These are phyloP conservation scores for Trematocara unimaculatum DNA, from an alignment of 2,113 vertebrate genomes.

Conservation along the genomic window DNA sequence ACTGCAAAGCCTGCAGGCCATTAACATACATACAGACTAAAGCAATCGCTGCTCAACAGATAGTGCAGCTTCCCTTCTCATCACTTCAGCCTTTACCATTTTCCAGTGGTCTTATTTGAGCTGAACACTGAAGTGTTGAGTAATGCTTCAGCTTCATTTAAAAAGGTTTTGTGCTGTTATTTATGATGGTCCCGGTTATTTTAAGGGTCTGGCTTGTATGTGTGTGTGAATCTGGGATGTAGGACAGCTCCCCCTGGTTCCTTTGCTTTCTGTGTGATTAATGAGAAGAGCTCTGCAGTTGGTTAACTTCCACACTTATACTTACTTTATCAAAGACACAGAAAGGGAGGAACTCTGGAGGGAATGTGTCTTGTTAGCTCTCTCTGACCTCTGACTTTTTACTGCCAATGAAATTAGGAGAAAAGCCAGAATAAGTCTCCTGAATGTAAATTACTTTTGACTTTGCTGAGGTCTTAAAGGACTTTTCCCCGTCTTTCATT, in stretches of 20 bases:
- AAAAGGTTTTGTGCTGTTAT: constrained; percentile 34
- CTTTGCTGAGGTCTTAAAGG: not conserved
- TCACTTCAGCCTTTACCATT: not conserved
- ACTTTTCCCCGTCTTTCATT: not conserved
- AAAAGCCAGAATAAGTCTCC: not conserved
- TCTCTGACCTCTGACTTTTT: constrained; percentile 8
- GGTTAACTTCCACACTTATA: constrained; percentile 19
- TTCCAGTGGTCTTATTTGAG: not conserved
- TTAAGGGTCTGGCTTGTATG: constrained; percentile 26
- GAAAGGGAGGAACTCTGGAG: not conserved
- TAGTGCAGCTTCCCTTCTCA: not conserved
- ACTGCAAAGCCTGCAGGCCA: not conserved
- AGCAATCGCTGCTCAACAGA: not conserved
- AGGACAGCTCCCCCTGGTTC: constrained; percentile 64
- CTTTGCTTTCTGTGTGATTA: constrained; percentile 59
- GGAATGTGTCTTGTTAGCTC: constrained; percentile 9
- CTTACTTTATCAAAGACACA: constrained; percentile 44
- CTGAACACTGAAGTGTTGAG: constrained; percentile 2
- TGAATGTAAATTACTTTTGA: constrained; percentile 38
- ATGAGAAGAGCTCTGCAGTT: constrained; percentile 49
- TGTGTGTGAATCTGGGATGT: constrained; percentile 31
- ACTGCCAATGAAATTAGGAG: constrained; percentile 10
- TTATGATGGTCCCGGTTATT: constrained; percentile 54
- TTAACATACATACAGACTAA: not conserved
- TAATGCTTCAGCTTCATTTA: constrained; percentile 34